Percentiles rank a stretch among this genome's conserved stretches.
phyloP scores from a whole-genome alignment of 2,888 invertebrate species.

The Mayetiola destructor region DNA sequence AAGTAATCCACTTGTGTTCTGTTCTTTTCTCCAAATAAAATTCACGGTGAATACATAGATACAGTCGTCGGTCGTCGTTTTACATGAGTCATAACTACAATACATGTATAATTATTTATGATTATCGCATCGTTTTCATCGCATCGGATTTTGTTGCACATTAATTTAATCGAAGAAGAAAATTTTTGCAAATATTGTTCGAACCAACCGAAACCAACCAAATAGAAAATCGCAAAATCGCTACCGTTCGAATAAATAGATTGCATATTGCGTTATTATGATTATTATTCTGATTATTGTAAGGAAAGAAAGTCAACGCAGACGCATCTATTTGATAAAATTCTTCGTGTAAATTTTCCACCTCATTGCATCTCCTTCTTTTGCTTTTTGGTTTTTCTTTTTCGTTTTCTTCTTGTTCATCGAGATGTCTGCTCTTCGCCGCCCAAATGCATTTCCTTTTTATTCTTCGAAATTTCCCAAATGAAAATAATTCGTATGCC shows the following conservation, averaged over 20 bases:
- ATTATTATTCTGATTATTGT: too few species aligned
- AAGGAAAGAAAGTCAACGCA: too few species aligned
- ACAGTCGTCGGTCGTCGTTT: too few species aligned
- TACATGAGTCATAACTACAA: conserved; percentile 1
- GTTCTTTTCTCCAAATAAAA: too few species aligned
- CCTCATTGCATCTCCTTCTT: not conserved
- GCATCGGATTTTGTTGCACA: conserved; percentile 4
- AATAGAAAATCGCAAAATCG: conserved; percentile 13
- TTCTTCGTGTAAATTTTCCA: not conserved
- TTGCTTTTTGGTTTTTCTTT: not conserved
- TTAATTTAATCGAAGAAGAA: not conserved
- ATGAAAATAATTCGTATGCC: not conserved
- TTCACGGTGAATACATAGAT: too few species aligned
- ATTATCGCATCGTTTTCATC: conserved; percentile 12
- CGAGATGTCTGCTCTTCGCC: too few species aligned
- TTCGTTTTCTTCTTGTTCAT: not conserved
- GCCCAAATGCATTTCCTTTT: too few species aligned
- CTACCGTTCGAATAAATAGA: not conserved
- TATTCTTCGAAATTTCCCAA: too few species aligned
- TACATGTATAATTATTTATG: conserved; percentile 12
- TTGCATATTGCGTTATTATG: not conserved
- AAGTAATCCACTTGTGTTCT: too few species aligned
- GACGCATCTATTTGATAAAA: conserved; percentile 6
- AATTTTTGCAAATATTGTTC: too few species aligned
- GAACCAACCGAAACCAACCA: conserved; percentile 1